Conservation (phyloP, 92 coral and sea anemone species). For the Porites rus region DNA sequence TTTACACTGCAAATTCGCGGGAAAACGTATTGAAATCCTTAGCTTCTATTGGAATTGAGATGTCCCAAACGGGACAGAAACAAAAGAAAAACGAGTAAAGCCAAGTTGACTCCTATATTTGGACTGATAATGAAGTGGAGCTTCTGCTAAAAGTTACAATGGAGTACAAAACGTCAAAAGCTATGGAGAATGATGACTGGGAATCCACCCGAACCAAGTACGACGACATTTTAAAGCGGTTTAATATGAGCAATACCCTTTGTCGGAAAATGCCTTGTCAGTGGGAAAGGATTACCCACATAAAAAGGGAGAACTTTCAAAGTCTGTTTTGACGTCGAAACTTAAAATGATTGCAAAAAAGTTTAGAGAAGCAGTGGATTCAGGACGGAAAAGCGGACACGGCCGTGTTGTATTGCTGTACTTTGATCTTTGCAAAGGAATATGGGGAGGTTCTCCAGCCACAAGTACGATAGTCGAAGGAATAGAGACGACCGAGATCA, state of each 20-base stretch:
- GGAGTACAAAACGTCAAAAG: conserved; percentile 27
- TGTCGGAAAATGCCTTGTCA: conserved; percentile 5
- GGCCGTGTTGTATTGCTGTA: too few species aligned
- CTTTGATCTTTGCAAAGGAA: too few species aligned
- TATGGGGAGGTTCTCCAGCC: too few species aligned
- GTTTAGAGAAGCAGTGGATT: too few species aligned
- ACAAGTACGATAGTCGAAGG: too few species aligned
- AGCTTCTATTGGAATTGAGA: too few species aligned
- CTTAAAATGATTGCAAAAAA: too few species aligned
- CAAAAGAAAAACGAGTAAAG: not conserved
- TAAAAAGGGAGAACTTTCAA: conserved; percentile 26
- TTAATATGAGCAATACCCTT: not conserved
- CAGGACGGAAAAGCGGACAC: too few species aligned
- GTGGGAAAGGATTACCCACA: conserved; percentile 31
- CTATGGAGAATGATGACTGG: conserved; percentile 28
- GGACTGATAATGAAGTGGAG: conserved; percentile 41
- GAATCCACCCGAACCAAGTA: conserved; percentile 23
- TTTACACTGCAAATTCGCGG: too few species aligned
- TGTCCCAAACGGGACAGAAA: too few species aligned
- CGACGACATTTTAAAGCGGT: conserved; percentile 7
- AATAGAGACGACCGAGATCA: too few species aligned
- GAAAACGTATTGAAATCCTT: too few species aligned
- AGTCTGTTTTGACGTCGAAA: not conserved
- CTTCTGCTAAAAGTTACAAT: conserved; percentile 12
- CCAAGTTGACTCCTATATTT: conserved; percentile 8